Conservation (phyloP, 2,888 invertebrate genomes). For the Neelides folsomi region DNA sequence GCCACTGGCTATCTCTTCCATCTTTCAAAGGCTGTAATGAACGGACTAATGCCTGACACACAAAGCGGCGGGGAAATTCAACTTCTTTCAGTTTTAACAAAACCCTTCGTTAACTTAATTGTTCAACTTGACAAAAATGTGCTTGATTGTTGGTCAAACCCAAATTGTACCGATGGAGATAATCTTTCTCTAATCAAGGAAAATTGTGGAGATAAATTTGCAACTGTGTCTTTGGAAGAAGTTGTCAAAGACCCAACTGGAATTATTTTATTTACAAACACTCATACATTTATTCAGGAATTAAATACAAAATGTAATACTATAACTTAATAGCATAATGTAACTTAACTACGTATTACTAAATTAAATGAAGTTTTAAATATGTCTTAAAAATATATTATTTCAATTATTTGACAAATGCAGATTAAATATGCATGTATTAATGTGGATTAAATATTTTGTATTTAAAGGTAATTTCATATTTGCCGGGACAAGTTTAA, state of each 20-base stretch:
- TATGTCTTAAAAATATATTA: no score
- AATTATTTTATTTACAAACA: no score
- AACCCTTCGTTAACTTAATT: conserved; percentile 39
- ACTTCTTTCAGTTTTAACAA: conserved; percentile 38
- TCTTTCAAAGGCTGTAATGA: conserved; percentile 36
- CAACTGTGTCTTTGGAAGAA: neutral
- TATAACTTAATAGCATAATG: no score
- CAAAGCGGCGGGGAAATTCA: conserved; percentile 35
- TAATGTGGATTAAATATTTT: no score
- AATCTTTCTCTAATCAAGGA: conserved; percentile 35
- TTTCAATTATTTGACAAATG: no score
- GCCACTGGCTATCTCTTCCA: conserved; percentile 37
- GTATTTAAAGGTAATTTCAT: conserved; percentile 36
- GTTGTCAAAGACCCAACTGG: neutral
- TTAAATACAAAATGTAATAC: no score
- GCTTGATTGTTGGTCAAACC: conserved; percentile 37
- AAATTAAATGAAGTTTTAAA: no score
- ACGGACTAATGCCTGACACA: conserved; percentile 31
- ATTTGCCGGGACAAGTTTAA: conserved; percentile 32
- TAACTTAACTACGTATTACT: no score
- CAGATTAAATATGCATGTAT: no score
- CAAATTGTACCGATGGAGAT: conserved; percentile 34
- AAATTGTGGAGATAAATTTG: conserved; percentile 25
- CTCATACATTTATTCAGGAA: no score
- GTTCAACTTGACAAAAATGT: conserved; percentile 37